These are phyloP conservation scores for Petroica traversi DNA, from an alignment of 2,113 vertebrate genomes.

Conservation along the genomic window DNA sequence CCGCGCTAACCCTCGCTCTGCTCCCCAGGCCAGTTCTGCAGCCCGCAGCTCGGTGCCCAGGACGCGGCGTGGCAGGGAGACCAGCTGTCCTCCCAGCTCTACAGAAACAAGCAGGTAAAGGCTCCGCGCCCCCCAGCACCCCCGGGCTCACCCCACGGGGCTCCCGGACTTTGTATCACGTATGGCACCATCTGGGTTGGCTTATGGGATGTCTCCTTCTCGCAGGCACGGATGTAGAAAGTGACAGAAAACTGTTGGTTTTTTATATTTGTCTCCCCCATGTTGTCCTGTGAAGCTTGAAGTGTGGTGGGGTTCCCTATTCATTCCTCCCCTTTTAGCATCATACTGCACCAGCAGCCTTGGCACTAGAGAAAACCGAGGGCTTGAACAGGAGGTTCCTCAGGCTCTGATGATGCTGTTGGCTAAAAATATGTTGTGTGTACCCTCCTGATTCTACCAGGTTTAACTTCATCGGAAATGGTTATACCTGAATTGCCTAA, in stretches of 20 bases:
- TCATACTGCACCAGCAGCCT: neutral
- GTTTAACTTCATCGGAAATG: neutral
- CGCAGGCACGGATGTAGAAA: fast-evolving
- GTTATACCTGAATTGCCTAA: neutral
- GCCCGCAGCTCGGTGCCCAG: neutral
- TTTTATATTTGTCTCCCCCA: neutral
- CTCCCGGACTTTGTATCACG: neutral
- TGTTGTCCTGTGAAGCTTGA: neutral
- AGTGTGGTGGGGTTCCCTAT: neutral
- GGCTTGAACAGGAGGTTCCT: neutral
- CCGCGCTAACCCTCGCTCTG: neutral
- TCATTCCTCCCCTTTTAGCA: neutral
- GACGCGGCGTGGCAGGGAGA: conserved; percentile 72
- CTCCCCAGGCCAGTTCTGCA: conserved; percentile 36
- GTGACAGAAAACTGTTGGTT: neutral
- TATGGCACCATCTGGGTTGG: neutral
- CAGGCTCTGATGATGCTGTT: neutral
- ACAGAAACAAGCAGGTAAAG: conserved; percentile 89
- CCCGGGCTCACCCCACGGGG: neutral
- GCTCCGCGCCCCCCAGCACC: fast-evolving
- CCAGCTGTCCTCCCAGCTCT: conserved; percentile 86
- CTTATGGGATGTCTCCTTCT: neutral
- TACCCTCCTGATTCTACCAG: neutral
- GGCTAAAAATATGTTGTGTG: neutral
- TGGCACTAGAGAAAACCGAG: neutral